These are phyloP conservation scores for Lycodopsis pacificus DNA, from an alignment of 2,797 vertebrate species.

Conservation along the genomic window DNA sequence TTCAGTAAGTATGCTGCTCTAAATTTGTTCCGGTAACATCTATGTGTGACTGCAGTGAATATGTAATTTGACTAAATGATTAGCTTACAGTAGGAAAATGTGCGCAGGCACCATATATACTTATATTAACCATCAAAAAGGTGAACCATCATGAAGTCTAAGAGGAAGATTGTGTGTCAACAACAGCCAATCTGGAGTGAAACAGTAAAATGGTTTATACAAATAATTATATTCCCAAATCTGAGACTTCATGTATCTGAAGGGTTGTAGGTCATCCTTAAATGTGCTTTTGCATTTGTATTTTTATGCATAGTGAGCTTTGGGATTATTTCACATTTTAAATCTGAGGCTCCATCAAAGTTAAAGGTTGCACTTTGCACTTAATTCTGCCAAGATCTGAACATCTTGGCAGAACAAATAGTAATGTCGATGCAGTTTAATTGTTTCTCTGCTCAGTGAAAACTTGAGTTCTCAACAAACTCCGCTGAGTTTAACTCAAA, in stretches of 20 bases:
- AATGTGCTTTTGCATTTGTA: not conserved
- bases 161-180: not conserved
- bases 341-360: not conserved
- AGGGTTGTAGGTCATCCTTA: not conserved
- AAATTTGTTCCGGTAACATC: not conserved
- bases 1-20: constrained; percentile 40
- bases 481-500: not conserved
- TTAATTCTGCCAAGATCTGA: not conserved
- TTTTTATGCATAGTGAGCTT: too few species aligned
- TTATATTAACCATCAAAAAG: not conserved
- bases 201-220: not conserved
- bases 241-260: not conserved
- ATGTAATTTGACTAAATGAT: not conserved
- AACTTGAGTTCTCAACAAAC: not conserved
- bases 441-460: not conserved
- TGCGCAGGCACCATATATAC: not conserved
- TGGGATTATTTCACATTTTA: not conserved
- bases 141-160: not conserved
- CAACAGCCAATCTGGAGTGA: not conserved
- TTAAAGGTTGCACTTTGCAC: not conserved
- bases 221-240: not conserved
- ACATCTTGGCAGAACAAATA: not conserved
- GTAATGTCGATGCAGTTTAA: not conserved
- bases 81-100: not conserved
- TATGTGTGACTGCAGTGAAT: not conserved